Percentiles rank a stretch among this genome's conserved stretches.
Evolutionary conservation across 1,140 invertebrate genomes (phyloP).

Genomic region (Amyelois transitella): DNA sequence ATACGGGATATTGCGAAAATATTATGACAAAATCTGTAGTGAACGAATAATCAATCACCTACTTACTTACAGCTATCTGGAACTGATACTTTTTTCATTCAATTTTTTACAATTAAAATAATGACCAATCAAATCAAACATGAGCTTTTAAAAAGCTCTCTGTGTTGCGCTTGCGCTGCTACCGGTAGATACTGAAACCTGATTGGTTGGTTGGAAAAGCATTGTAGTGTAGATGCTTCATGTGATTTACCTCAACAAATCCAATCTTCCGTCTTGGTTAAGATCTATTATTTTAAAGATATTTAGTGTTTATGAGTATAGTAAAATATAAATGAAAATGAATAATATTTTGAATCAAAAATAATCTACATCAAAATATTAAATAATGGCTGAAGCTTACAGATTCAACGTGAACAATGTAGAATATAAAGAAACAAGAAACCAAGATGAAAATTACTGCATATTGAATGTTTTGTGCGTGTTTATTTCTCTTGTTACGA

Average conservation of each 20-base stretch:
- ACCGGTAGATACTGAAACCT: not conserved
- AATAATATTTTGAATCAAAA: not conserved
- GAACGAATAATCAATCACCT: too few relatives aligned
- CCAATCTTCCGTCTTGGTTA: not conserved
- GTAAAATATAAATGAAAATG: not conserved
- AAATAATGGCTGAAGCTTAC: conserved; percentile 63
- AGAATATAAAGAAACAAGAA: conserved; percentile 40
- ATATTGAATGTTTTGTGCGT: conserved; percentile 64
- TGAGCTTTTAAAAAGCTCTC: too few relatives aligned
- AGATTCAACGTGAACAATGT: conserved; percentile 40
- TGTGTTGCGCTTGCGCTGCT: not conserved
- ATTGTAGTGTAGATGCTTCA: not conserved
- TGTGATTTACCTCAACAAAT: not conserved
- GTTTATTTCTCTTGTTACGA: conserved; percentile 64
- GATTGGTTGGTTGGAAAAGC: not conserved
- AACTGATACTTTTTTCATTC: too few relatives aligned
- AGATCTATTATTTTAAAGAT: not conserved
- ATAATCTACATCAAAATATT: not conserved
- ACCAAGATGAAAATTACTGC: conserved; percentile 62
- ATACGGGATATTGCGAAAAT: too few relatives aligned
- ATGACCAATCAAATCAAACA: too few relatives aligned
- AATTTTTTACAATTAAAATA: too few relatives aligned
- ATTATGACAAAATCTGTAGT: too few relatives aligned
- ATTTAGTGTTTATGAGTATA: not conserved
- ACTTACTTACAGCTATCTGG: too few relatives aligned